A percentile compares a stretch with the other conserved stretches of the same genome.
Evolutionary conservation across 2,888 invertebrate species (phyloP).

Genomic region (Macrophya annulata): DNA sequence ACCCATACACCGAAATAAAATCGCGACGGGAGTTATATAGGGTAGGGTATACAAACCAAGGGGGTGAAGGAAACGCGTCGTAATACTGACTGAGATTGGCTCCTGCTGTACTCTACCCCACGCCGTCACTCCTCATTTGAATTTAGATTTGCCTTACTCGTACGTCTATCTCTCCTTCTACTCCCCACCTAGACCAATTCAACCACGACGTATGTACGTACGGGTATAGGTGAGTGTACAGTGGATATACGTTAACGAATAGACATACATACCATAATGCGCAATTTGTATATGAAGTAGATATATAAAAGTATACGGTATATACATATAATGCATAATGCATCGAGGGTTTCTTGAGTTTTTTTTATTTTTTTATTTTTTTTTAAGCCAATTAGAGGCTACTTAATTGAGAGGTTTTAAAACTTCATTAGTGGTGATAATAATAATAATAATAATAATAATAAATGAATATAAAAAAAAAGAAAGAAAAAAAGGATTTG

Average conservation of each 20-base stretch:
- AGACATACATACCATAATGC: too few relatives aligned
- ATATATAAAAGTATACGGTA: too few relatives aligned
- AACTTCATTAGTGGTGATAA: neutral
- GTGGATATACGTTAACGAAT: too few relatives aligned
- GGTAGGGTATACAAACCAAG: neutral
- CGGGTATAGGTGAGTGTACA: neutral
- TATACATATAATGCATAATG: neutral
- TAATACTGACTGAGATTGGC: conserved; percentile 73
- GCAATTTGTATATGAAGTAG: too few relatives aligned
- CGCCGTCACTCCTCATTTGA: conserved; percentile 73
- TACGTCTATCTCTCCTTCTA: conserved; percentile 46
- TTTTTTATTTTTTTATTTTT: neutral
- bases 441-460: neutral
- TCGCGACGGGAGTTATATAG: neutral
- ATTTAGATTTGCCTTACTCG: conserved; percentile 72
- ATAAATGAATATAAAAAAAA: neutral
- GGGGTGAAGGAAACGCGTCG: conserved; percentile 62
- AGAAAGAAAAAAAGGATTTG: neutral
- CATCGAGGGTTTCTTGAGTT: neutral
- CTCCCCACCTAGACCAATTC: neutral
- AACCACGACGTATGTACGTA: neutral
- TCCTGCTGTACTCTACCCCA: conserved; percentile 67
- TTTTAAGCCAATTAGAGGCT: neutral
- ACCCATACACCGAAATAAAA: neutral
- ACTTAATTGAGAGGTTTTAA: neutral